Evolutionary conservation across 2,888 invertebrate genomes (phyloP), one percentile per base, ranked within the genome.

Genomic region (Drosophila eohydei): DNA sequence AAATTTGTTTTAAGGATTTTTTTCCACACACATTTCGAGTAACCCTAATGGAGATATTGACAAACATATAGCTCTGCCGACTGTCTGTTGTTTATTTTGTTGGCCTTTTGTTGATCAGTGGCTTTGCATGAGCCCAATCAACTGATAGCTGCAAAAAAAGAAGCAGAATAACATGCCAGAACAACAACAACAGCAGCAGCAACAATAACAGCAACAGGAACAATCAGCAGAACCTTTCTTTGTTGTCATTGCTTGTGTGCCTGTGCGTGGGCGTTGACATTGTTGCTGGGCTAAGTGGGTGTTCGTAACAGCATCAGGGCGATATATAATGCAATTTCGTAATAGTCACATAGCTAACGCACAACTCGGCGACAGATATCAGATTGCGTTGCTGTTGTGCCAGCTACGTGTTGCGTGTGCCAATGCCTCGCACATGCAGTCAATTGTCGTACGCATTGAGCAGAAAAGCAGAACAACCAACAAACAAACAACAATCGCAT

Each of bases 311-410:
- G 34, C 43, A 34, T 43, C 21, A 2, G 32, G 9, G 32, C 16
- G 36, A 48, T 32, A 38, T 51, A 43, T 48, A 69, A 44, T 48
- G 63, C 63, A 52, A 52, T 71, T 70, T 68, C 56, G 68, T 56
- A 52, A 70, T 63, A 52, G 69, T 70, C 70, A 62, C 61, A 69
- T 44, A 56, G 30, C 51, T 52, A 68, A 65, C 68, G 52, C 46
- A 54, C 41, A 65, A 21, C 52, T 51, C 16, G 34, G n/a, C 43
- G 48, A 52, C 50, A 46, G 40, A 41, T 69, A 46, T 69, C 60
- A 43, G 40, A 46, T 68, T 41, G n/a, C 48, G 34, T 55, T 60
- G 55, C 61, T 61, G 43, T 54, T 30, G 52, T 14, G 36, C 30
- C 41, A 26, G 41, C 63, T 52, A 58, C 71, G 71, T 71, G 71